A percentile compares a stretch with the other conserved stretches of the same genome.
These are phyloP conservation scores for Oreotrochilus melanogaster DNA, from an alignment of 2,113 vertebrate genomes.

Conservation along the genomic window DNA sequence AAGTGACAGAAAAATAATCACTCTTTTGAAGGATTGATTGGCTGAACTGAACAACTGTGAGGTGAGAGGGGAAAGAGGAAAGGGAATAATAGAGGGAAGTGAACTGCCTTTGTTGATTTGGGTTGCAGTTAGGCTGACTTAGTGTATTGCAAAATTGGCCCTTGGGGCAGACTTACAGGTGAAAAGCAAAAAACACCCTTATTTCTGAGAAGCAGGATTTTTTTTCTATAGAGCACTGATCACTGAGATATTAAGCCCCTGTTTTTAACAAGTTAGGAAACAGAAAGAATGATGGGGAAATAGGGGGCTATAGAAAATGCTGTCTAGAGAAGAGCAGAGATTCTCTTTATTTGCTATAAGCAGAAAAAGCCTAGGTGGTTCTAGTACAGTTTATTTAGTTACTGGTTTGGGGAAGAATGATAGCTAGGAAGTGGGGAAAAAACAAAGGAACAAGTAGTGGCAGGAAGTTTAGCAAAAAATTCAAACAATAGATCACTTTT, in stretches of 20 bases:
- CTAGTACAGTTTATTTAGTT: background rate
- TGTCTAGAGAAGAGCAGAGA: background rate
- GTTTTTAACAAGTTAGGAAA: background rate
- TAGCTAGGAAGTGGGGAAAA: background rate
- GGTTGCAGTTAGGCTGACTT: background rate
- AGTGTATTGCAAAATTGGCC: background rate
- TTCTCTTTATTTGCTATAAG: background rate
- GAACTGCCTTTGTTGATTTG: conserved; percentile 18
- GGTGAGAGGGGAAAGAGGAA: conserved; percentile 38
- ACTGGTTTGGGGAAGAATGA: background rate
- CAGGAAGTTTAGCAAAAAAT: background rate
- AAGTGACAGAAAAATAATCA: conserved; percentile 6
- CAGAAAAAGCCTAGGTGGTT: background rate
- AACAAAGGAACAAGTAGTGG: background rate
- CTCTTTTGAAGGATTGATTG: background rate
- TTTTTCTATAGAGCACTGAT: background rate
- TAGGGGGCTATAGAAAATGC: background rate
- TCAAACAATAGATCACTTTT: background rate
- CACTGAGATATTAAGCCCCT: background rate
- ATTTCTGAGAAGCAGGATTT: background rate
- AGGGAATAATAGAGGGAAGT: conserved; percentile 48
- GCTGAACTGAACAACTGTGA: conserved; percentile 1
- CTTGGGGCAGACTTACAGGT: background rate
- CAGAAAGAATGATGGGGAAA: background rate
- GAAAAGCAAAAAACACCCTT: background rate